A percentile compares a stretch with the other conserved stretches of the same genome.
These are phyloP conservation scores for Gymnogyps californianus DNA, from an alignment of 2,113 vertebrate species.

Conservation along the genomic window DNA sequence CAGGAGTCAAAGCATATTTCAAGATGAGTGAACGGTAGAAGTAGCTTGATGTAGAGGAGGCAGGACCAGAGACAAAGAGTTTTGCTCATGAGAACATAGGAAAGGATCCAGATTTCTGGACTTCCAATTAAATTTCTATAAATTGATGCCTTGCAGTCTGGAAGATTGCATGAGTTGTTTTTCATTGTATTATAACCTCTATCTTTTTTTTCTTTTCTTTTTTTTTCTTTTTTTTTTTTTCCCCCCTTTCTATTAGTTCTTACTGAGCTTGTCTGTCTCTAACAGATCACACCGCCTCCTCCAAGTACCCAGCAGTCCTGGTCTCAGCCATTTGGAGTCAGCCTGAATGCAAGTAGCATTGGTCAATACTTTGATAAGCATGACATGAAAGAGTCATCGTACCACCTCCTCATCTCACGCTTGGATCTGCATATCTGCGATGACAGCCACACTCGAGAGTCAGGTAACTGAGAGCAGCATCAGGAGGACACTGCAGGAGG, in stretches of 20 bases:
- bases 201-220: no score
- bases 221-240: no score
- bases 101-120: not conserved
- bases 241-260: not conserved
- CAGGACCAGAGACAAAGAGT: not conserved
- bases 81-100: not conserved
- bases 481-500: not conserved
- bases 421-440: constrained; percentile 96
- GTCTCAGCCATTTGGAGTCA: constrained; percentile 77
- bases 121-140: not conserved
- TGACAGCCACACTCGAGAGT: constrained; percentile 83
- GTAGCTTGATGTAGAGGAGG: not conserved
- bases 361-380: constrained; percentile 92
- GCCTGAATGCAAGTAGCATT: constrained; percentile 76
- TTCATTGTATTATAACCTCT: not conserved
- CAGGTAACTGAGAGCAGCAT: constrained; percentile 71
- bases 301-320: constrained; percentile 84
- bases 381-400: constrained; percentile 95
- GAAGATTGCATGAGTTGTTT: not conserved
- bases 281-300: constrained; percentile 83
- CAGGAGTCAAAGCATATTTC: not conserved
- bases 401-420: constrained; percentile 95
- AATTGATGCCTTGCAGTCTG: not conserved
- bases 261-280: not conserved
- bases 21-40: not conserved